Base-by-base conservation (phyloP, 2,113 vertebrate species). In the Gnathonemus longibarbis region DNA sequence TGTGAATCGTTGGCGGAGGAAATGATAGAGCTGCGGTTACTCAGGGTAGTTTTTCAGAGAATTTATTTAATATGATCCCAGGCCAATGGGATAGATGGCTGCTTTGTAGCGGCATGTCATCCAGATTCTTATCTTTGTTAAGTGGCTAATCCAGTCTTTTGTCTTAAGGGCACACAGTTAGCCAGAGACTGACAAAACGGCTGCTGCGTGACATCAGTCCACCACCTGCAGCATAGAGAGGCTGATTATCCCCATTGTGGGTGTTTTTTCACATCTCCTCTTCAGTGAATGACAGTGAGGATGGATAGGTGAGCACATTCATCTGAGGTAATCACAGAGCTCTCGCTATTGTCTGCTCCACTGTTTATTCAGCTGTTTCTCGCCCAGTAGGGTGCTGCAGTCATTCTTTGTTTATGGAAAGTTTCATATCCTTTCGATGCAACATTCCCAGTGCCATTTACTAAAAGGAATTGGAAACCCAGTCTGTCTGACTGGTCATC, bases 311-410 rank as follows among this genome's bases (percentile, higher is more conserved):
- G 77, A 90, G 91, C 83, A 50, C 74, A 86, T 87, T 58, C 80
- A 88, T 49, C 86, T 87, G 83, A 66, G 88, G 85, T 92, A 86
- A 93, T 92, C 91, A 90, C 90, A 58, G 74, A 49, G 19, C 45
- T 39, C 21, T 27, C 24, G 3, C 86, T 45, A 91, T 91, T 92
- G 91, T 87, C 88, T 88, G 84, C 56, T 77, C 31, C 19, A 89
- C 90, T 92, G 91, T 93, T 92, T 92, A 84, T 89, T 91, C 92
- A 92, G 91, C 93, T 93, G 93, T 88, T 91, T 90, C 90, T 87
- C 88, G 27, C 70, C 17, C 35, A 42, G 49, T 42, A 39, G 42
- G 84, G 88, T 45, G 46, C 49, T 85, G 48, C 50, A 84, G 50
- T 46, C 83, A 66, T 84, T 86, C 89, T 66, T 35, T 86, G n/a